Conservation (phyloP, 1,140 invertebrate species). For the Brachionus koreanus region DNA sequence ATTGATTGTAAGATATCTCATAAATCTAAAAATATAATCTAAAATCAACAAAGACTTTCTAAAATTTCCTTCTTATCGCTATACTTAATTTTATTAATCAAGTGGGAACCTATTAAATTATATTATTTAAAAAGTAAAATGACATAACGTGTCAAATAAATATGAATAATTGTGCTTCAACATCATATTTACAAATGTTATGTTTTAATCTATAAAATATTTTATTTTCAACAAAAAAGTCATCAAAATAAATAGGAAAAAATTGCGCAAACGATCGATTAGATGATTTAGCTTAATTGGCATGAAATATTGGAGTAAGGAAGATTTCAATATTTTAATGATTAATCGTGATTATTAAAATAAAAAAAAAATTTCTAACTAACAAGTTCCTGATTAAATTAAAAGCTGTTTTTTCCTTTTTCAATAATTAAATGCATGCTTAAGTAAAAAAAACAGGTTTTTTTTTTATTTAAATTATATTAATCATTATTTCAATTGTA, state of each 20-base stretch:
- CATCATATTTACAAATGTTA: neutral
- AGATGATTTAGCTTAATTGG: neutral
- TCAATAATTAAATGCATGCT: neutral
- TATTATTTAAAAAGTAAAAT: too few species aligned
- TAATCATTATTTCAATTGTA: too few species aligned
- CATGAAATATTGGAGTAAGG: neutral
- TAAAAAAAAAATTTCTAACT: neutral
- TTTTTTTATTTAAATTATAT: neutral
- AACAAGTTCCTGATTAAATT: neutral
- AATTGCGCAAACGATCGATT: neutral
- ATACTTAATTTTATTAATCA: neutral
- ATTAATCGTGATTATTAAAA: neutral
- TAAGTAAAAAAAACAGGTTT: neutral
- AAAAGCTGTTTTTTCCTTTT: neutral
- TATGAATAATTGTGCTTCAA: neutral
- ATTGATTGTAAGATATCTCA: neutral
- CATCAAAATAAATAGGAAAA: neutral
- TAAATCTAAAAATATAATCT: neutral
- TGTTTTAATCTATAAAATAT: neutral
- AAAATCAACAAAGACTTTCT: neutral
- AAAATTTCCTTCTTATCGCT: neutral
- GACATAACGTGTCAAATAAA: neutral
- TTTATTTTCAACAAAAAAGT: neutral
- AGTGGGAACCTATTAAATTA: neutral
- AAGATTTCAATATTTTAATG: neutral